phyloP scores from a whole-genome alignment of 2,113 vertebrate species.

The Narcine bancroftii region DNA sequence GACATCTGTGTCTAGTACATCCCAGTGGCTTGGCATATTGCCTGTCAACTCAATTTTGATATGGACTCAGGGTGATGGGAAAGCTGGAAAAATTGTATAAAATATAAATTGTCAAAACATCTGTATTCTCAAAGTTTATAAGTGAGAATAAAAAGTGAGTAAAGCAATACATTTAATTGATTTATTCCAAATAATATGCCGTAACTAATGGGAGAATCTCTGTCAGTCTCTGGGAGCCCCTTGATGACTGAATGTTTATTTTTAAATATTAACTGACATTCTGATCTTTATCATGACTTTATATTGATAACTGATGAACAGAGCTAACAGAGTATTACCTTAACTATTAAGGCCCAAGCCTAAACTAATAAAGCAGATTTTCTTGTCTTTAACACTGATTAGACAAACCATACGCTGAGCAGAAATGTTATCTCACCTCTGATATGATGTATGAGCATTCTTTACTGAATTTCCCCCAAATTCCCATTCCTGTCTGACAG shows the following conservation, averaged over 20 bases:
- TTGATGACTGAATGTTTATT: not conserved
- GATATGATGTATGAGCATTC: not conserved
- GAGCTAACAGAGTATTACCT: not conserved
- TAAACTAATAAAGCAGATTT: not conserved
- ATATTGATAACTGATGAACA: not conserved
- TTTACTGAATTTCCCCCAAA: not conserved
- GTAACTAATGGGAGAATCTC: not conserved
- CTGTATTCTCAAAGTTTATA: not conserved
- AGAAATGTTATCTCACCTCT: not conserved
- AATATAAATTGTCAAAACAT: constrained; percentile 1
- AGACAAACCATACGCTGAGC: not conserved
- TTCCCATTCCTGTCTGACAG: not conserved
- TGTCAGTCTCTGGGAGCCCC: not conserved
- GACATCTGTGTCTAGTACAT: not conserved
- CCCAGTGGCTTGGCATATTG: not conserved
- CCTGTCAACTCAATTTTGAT: not conserved
- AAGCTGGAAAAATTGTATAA: not conserved
- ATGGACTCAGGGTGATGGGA: not conserved
- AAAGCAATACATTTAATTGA: not conserved
- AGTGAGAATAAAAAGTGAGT: not conserved
- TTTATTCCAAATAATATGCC: not conserved
- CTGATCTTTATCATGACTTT: not conserved
- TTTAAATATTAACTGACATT: not conserved
- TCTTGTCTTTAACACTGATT: not conserved
- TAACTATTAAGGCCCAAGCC: not conserved